These are phyloP conservation scores for Amiota communis DNA, from an alignment of 2,888 invertebrate genomes.

Conservation along the genomic window DNA sequence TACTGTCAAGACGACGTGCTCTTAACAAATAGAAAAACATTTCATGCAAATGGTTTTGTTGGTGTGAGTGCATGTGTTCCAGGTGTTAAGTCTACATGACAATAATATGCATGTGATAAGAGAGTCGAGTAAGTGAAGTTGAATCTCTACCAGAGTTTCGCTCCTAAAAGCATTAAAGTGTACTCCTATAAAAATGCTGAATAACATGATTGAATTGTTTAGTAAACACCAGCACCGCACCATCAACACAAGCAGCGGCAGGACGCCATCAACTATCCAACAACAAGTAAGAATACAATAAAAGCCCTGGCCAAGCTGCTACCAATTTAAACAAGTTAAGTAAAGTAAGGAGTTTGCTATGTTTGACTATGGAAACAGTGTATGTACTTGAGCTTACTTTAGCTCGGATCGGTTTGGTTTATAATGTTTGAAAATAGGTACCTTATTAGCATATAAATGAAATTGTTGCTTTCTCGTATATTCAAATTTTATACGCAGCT, in stretches of 20 bases:
- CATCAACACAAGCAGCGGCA: background rate
- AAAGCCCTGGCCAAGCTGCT: background rate
- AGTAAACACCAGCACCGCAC: constrained; percentile 13
- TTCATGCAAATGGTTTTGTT: background rate
- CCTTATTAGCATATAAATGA: constrained; percentile 63
- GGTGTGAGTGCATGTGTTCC: background rate
- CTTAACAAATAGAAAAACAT: background rate
- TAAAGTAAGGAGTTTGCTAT: background rate
- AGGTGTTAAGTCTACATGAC: background rate
- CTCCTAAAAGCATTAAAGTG: constrained; percentile 15
- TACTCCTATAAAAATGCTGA: constrained; percentile 24
- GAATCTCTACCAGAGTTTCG: background rate
- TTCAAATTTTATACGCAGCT: background rate
- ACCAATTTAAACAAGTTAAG: background rate
- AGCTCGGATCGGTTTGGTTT: constrained; percentile 33
- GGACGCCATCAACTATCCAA: constrained; percentile 5
- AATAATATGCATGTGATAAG: background rate
- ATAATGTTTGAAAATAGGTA: constrained; percentile 29
- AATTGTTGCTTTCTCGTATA: constrained; percentile 41
- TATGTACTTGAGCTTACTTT: constrained; percentile 15
- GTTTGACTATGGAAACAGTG: too few relatives aligned
- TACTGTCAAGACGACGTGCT: too few relatives aligned
- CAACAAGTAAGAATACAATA: background rate
- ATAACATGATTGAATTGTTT: constrained; percentile 27
- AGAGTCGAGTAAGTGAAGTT: background rate